These are phyloP conservation scores for Globicephala melas DNA, from an alignment of 2,113 vertebrate genomes.

Conservation along the genomic window DNA sequence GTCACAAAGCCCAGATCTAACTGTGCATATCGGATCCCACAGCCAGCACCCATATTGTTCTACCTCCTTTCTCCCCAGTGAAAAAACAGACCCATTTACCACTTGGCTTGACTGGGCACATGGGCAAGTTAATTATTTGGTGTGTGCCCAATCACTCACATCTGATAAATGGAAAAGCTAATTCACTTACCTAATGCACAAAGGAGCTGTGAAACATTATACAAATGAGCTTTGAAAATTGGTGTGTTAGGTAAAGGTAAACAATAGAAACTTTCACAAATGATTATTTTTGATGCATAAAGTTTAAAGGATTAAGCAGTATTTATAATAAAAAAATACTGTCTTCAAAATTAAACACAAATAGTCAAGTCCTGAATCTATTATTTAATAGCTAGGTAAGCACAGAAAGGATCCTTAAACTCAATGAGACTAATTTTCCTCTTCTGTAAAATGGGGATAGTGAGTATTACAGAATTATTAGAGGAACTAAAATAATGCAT, in stretches of 20 bases:
- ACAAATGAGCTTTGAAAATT: background rate
- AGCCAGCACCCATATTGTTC: rapidly evolving
- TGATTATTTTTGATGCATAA: background rate
- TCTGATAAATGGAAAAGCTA: background rate
- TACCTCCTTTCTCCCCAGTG: background rate
- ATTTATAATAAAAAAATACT: background rate
- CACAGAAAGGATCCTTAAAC: background rate
- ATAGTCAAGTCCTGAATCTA: background rate
- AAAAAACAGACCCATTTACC: background rate
- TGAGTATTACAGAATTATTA: background rate
- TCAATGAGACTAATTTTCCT: background rate
- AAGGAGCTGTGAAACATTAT: background rate
- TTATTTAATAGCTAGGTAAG: background rate
- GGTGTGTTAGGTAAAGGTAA: background rate
- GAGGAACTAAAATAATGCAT: background rate
- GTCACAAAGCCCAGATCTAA: background rate
- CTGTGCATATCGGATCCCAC: background rate
- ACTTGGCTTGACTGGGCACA: background rate
- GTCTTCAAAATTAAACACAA: background rate
- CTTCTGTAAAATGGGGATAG: background rate
- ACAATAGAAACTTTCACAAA: background rate
- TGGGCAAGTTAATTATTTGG: background rate
- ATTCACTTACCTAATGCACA: background rate
- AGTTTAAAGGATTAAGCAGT: background rate
- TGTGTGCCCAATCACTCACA: background rate